Evolutionary conservation across 2,888 invertebrate species (phyloP), one percentile per base, ranked within the genome.

Genomic region (Acanthacorydalis orientalis): DNA sequence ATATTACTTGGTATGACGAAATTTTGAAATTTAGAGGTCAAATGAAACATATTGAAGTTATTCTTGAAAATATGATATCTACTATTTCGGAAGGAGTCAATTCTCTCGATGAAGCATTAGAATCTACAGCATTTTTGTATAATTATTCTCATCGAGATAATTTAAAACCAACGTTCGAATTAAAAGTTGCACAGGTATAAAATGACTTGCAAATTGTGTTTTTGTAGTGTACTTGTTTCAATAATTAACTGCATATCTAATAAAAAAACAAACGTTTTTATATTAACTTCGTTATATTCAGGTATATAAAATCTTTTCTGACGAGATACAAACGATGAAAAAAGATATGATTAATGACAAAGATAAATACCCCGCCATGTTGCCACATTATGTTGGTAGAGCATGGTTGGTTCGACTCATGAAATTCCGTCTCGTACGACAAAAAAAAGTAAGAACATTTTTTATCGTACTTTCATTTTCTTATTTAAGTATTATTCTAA

Each of bases 1-100:
- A 78, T 33, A 75, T 80, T 0, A 76, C 78, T n/a, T 92, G 92
- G 92, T 83, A 83, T 61, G 83, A 84, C 55, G 78, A 80, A 52
- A 77, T 83, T 57, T 64, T 76, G 41, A 67, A 68, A 53, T 81
- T 80, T 57, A 69, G 75, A 48, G 65, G 67, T 1, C 64, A 72
- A 46, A 72, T 78, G 55, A 77, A 76, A 57, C 75, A 78, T 53
- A 73, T 80, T 48, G 79, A 80, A 64, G 74, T 86, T 53, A 83
- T 86, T 53, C 78, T 90, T 53, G 86, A 89, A 61, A 89, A 90
- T 59, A 69, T 90, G 7, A 79, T 88, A 38, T 77, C 80, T 43
- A 75, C 78, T 0, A 81, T 85, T 0, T 91, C 91, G 59, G 80
- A 82, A 53, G 76, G 79, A 7, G 76, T 87, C 7, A 80, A 79